A percentile compares a stretch with the other conserved stretches of the same genome.
phyloP scores from a whole-genome alignment of 2,888 invertebrate species.

The Lymantria dispar region DNA sequence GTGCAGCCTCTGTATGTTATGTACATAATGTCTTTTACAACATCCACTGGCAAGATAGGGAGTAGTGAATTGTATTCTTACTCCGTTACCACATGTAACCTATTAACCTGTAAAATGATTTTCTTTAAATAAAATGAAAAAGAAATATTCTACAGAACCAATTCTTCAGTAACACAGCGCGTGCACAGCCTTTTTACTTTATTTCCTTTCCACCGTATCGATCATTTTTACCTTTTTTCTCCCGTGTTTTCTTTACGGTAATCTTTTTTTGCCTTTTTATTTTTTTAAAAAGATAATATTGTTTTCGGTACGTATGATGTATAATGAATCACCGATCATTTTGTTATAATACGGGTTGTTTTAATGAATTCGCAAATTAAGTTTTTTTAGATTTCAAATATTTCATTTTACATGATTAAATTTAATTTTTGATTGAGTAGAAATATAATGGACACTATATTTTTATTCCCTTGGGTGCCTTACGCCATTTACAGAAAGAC shows the following conservation, averaged over 20 bases:
- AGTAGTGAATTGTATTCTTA: no score
- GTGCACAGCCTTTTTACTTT: constrained; percentile 23
- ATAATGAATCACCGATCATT: constrained; percentile 48
- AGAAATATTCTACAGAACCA: constrained; percentile 19
- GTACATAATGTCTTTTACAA: no score
- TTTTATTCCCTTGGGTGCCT: no score
- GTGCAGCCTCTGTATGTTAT: no score
- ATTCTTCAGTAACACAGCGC: constrained; percentile 13
- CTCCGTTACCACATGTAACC: no score
- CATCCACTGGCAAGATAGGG: no score
- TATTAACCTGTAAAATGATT: no score
- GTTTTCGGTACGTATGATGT: constrained; percentile 55
- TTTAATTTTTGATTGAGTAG: no score
- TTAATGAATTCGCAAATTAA: constrained; percentile 54
- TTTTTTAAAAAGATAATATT: constrained; percentile 51
- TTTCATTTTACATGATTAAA: no score
- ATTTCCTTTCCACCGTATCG: constrained; percentile 32
- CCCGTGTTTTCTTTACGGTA: constrained; percentile 32
- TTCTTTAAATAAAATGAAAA: background rate
- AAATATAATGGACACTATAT: no score
- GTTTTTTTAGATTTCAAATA: constrained; percentile 2
- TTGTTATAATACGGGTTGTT: constrained; percentile 45
- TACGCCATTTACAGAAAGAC: no score
- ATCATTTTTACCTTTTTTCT: constrained; percentile 35
- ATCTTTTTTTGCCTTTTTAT: constrained; percentile 32